Evolutionary conservation across 2,888 invertebrate species (phyloP), one percentile per base, ranked within the genome.

Genomic region (Tetragonisca angustula): DNA sequence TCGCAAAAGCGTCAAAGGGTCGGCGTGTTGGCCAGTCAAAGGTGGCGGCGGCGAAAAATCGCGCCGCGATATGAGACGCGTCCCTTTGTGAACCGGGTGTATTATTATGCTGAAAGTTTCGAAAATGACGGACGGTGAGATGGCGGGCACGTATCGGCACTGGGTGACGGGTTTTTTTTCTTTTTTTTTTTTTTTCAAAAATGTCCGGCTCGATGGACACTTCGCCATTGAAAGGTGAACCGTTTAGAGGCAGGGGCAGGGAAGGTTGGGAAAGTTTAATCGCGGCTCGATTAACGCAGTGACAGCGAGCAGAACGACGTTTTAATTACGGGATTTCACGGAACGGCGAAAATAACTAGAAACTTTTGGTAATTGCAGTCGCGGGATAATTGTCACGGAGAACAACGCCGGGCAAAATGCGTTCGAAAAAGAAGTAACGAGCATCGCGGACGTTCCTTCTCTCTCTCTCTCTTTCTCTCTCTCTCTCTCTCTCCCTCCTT

Each of bases 1-100:
- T 49, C 49, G 54, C 62, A 67, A 67, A 84, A 70, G 79, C 79
- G 52, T 84, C 89, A 89, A 88, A 87, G 87, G 73, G 24, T 4
- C 19, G 27, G 21, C 21, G 9, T n/a, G 43, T 43, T 15, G 27
- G 36, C 11, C n/a, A 24, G 36, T 70, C 61, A 76, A 89, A 86
- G 78, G 88, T 85, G n/a, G 75, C 73, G 56, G 9, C 52, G 49
- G 62, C 77, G 86, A 78, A 78, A 82, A 86, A 70, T 79, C 43
- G 71, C 27, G 49, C 56, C 71, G 79, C 76, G 69, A 68, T 65
- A 80, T 52, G 61, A 73, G 59, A 76, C 84, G 74, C 64, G 76
- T 54, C 65, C 69, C 79, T 84, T 89, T 79, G 43, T 24, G 84
- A 78, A 49, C 76, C 50, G 64, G 36, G 76, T 54, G 62, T 69